A percentile compares a stretch with the other conserved stretches of the same genome.
These are phyloP conservation scores for Caenorhabditis remanei DNA, from an alignment of 1,140 invertebrate genomes.

Conservation along the genomic window DNA sequence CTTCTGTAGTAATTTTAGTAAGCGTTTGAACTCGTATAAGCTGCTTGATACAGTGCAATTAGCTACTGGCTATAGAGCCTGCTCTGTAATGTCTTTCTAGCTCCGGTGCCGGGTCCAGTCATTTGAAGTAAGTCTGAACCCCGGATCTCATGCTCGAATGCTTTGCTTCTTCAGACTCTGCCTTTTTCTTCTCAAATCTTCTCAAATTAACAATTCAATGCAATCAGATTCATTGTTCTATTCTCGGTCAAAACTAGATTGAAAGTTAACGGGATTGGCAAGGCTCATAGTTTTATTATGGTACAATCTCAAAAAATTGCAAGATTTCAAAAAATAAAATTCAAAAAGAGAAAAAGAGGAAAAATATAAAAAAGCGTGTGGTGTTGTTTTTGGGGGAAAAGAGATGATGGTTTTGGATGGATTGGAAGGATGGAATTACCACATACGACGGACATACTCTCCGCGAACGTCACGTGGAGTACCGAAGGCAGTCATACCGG, in stretches of 20 bases:
- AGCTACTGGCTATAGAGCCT: no score
- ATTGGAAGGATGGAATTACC: constrained; percentile 69
- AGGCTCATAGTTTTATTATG: constrained; percentile 49
- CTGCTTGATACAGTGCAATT: no score
- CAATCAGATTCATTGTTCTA: constrained; percentile 47
- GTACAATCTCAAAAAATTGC: constrained; percentile 53
- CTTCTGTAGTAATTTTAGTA: no score
- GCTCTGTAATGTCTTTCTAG: no score
- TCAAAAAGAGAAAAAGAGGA: neutral
- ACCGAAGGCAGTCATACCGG: constrained; percentile 76
- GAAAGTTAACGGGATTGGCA: neutral
- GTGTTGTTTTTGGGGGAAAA: neutral
- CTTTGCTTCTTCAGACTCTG: neutral
- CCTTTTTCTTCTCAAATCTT: neutral
- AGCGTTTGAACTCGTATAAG: no score
- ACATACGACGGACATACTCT: constrained; percentile 77
- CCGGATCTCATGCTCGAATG: no score
- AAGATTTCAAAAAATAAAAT: constrained; percentile 5
- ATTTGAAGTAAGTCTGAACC: no score
- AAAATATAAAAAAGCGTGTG: constrained; percentile 40
- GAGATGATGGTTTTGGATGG: constrained; percentile 50
- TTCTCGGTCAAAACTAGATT: constrained; percentile 36
- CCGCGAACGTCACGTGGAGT: constrained; percentile 77
- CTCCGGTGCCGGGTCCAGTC: no score
- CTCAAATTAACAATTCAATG: neutral